Percentiles rank a stretch among this genome's conserved stretches.
Evolutionary conservation across 2,797 vertebrate species (phyloP).

Genomic region (Dromococcyx pavoninus): DNA sequence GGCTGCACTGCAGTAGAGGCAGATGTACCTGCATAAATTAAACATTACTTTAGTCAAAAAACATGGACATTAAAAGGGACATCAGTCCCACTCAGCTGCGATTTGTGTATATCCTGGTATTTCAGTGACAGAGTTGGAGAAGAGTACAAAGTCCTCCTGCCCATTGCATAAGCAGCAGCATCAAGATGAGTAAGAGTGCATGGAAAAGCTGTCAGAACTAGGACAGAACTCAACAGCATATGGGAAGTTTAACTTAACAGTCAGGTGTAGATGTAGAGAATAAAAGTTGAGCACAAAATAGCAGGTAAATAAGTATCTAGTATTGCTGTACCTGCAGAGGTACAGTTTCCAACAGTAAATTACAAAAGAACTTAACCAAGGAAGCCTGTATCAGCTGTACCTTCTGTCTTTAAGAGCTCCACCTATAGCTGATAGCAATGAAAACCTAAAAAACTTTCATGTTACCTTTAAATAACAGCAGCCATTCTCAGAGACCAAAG

Average conservation of each 20-base stretch:
- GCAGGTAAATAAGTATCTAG: neutral
- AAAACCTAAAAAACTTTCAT: neutral
- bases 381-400: neutral
- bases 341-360: neutral
- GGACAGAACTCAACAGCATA: neutral
- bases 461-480: neutral
- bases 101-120: neutral
- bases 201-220: neutral
- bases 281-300: neutral
- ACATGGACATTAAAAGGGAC: neutral
- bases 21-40: neutral
- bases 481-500: neutral
- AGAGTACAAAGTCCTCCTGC: neutral
- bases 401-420: neutral
- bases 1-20: neutral
- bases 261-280: neutral
- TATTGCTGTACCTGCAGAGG: neutral
- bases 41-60: neutral
- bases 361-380: neutral
- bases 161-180: neutral
- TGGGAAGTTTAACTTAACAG: neutral
- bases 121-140: accelerated
- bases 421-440: neutral
- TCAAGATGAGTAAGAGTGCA: neutral
- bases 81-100: accelerated